A percentile compares a stretch with the other conserved stretches of the same genome.
phyloP scores from a whole-genome alignment of 2,797 vertebrate species.

The Monodelphis domestica region DNA sequence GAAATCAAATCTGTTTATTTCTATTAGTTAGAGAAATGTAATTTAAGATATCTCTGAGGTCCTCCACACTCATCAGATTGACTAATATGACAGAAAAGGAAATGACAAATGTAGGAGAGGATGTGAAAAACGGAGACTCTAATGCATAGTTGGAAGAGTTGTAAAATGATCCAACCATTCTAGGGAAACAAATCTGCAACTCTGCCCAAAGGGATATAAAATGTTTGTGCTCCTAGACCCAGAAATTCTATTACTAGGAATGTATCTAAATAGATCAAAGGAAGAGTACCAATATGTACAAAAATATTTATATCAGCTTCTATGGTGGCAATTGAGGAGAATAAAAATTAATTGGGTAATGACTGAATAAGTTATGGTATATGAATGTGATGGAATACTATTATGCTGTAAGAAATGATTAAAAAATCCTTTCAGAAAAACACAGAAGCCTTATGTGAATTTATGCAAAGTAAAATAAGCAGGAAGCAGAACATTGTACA shows the following conservation, averaged over 20 bases:
- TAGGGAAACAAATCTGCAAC: neutral
- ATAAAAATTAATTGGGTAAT: neutral
- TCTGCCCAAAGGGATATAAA: neutral
- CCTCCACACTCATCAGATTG: neutral
- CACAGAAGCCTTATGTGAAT: neutral
- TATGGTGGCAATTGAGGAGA: neutral
- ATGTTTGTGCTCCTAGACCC: neutral
- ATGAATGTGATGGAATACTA: neutral
- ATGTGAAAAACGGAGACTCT: neutral
- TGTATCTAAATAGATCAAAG: neutral
- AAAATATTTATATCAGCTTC: neutral
- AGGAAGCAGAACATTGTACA: neutral
- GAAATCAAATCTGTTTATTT: neutral
- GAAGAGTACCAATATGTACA: neutral
- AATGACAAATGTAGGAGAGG: neutral
- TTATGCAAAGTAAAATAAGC: neutral
- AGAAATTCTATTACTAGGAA: neutral
- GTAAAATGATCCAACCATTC: neutral
- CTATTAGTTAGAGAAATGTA: neutral
- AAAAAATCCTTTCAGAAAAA: neutral
- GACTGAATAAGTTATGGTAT: neutral
- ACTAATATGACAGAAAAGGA: neutral
- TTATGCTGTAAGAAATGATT: neutral
- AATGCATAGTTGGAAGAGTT: neutral
- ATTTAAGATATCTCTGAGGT: neutral